A percentile compares a stretch with the other conserved stretches of the same genome.
These are phyloP conservation scores for Fregata magnificens DNA, from an alignment of 2,113 vertebrate species.

Conservation along the genomic window DNA sequence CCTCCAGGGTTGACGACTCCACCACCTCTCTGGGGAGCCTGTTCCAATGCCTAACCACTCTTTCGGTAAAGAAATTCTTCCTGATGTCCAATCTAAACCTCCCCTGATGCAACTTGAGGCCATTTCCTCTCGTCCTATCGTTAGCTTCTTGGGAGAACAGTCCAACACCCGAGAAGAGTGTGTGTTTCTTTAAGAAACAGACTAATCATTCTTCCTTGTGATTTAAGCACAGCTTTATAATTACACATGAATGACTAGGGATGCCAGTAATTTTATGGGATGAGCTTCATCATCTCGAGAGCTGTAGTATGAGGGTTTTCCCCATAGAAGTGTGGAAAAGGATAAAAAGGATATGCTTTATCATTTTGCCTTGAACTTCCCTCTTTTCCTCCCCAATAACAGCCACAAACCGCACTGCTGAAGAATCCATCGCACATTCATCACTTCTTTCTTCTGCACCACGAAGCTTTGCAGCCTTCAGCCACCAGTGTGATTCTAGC, in stretches of 20 bases:
- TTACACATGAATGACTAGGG: neutral
- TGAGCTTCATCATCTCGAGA: neutral
- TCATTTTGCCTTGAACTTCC: neutral
- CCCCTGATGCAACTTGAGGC: too few relatives aligned
- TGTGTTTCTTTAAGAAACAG: neutral
- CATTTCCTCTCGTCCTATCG: too few relatives aligned
- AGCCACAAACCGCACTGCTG: neutral
- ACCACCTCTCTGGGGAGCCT: too few relatives aligned
- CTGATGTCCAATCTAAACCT: too few relatives aligned
- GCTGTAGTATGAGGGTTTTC: neutral
- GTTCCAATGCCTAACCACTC: too few relatives aligned
- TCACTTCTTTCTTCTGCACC: neutral
- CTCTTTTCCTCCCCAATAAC: neutral
- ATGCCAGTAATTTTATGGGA: neutral
- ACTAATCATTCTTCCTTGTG: neutral
- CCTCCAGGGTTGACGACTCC: too few relatives aligned
- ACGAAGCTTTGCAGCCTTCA: neutral
- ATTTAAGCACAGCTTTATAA: neutral
- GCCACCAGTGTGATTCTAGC: fast-evolving
- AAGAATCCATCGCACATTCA: neutral
- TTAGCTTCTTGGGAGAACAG: too few relatives aligned
- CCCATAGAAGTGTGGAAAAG: neutral
- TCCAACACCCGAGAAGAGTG: too few relatives aligned
- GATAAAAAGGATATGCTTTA: neutral
- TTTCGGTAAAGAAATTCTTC: too few relatives aligned